phyloP scores from a whole-genome alignment of 2,113 vertebrate species.

The Microtus pennsylvanicus region DNA sequence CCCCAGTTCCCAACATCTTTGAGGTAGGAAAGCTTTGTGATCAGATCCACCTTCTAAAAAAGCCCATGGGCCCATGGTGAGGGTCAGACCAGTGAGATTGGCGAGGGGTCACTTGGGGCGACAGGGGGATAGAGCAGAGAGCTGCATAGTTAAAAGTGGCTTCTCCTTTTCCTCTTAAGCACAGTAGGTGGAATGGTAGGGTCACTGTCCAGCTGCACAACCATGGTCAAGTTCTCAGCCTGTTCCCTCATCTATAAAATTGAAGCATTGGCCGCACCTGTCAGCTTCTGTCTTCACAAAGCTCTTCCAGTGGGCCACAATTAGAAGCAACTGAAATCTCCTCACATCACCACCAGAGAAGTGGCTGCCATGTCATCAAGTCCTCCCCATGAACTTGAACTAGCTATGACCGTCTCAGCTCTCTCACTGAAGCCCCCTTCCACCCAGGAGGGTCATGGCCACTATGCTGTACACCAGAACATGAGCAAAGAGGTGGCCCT shows the following conservation, averaged over 20 bases:
- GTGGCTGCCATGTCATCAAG: fast-evolving
- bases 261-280: neutral
- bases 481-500: no score
- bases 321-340: neutral
- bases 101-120: fast-evolving
- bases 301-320: neutral
- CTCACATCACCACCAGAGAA: neutral
- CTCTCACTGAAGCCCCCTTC: neutral
- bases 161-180: neutral
- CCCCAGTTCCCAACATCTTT: neutral
- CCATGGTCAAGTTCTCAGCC: neutral
- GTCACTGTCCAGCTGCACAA: neutral
- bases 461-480: neutral
- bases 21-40: neutral
- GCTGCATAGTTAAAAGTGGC: fast-evolving
- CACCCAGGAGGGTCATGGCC: neutral
- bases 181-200: fast-evolving
- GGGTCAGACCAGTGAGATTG: no score
- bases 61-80: no score
- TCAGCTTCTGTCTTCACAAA: neutral
- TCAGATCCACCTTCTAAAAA: neutral
- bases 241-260: neutral
- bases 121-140: no score
- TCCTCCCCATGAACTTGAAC: fast-evolving
- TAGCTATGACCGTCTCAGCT: fast-evolving